Base-by-base conservation (phyloP, 2,113 vertebrate genomes). In the Campylorhamphus procurvoides region DNA sequence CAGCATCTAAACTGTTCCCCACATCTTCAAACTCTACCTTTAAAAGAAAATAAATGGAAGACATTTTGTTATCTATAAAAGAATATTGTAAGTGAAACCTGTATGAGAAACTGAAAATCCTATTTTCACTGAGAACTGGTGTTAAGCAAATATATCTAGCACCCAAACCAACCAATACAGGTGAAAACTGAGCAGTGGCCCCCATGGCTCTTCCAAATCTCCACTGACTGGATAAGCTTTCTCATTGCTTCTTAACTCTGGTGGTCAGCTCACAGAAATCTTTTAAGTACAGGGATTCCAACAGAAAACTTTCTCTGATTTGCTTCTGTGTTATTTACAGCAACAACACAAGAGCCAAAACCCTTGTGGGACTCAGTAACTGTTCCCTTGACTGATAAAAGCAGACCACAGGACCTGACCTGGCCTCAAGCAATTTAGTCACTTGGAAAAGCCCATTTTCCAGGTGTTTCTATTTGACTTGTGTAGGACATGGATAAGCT, bases 11-110 rank as follows among this genome's bases (percentile, higher is more conserved):
- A 94, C 89, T 89, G 87, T 92, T 97, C 77, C 96, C 95, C 20
- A 90, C 90, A 60, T 96, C 96, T 82, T 98, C 97, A 28, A 95
- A 86, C 24, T 98, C 96, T 52, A 97, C 97, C 98, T 97, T 98
- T 74, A 87, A 92, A 95, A 78, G 90, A 23, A 40, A 92, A 22
- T 10, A 92, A 93, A 90, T 0, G 8, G 14, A 53, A 87, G 9
- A 83, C 6, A 60, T 12, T 58, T 68, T 47, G 63, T 87, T 81
- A 94, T 37, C 56, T 63, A 60, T 9, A 33, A 39, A 29, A 22
- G 31, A 86, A 80, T 24, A 60, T 8, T 28, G 10, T 18, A 13
- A 94, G 47, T 28, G 7, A 89, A 72, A 68, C 7, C 64, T 68
- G 64, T 81, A 56, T 29, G 42, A 95, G 37, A 90, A 93, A 86